Percentiles rank a stretch among this genome's conserved stretches.
phyloP scores from a whole-genome alignment of 2,888 invertebrate species.

The Philereme vetulata region DNA sequence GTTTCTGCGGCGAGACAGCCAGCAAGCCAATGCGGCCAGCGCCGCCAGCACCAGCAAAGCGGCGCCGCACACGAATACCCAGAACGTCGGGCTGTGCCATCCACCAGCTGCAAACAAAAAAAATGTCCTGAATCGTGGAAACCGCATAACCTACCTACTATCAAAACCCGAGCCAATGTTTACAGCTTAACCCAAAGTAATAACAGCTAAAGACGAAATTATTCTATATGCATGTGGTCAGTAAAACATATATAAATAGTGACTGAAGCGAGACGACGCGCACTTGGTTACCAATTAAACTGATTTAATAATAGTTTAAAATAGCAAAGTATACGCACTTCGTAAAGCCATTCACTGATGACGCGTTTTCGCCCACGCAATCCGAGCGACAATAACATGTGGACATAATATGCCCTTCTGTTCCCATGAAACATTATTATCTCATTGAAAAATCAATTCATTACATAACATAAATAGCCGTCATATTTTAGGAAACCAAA shows the following conservation, averaged over 20 bases:
- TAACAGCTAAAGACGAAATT: background rate
- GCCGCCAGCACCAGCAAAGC: conserved; percentile 49
- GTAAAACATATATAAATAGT: background rate
- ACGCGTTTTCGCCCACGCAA: background rate
- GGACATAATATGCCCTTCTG: too few species aligned
- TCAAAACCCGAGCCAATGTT: too few species aligned
- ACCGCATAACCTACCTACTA: background rate
- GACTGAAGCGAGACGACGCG: background rate
- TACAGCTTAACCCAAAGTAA: too few species aligned
- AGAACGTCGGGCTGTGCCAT: conserved; percentile 60
- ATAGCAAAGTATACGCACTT: background rate
- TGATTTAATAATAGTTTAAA: background rate
- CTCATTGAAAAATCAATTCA: too few species aligned
- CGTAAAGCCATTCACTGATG: background rate
- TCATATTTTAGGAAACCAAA: too few species aligned
- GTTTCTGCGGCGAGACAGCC: conserved; percentile 65
- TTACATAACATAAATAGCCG: too few species aligned
- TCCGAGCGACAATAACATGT: background rate
- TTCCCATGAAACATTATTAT: too few species aligned
- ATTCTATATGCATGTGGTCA: background rate
- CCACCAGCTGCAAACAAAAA: conserved; percentile 55
- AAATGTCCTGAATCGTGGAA: conserved; percentile 7
- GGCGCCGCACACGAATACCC: conserved; percentile 64
- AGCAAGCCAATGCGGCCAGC: conserved; percentile 66
- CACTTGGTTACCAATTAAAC: background rate